Conservation (phyloP, 2,888 invertebrate species). For the Clusia tigrina region DNA sequence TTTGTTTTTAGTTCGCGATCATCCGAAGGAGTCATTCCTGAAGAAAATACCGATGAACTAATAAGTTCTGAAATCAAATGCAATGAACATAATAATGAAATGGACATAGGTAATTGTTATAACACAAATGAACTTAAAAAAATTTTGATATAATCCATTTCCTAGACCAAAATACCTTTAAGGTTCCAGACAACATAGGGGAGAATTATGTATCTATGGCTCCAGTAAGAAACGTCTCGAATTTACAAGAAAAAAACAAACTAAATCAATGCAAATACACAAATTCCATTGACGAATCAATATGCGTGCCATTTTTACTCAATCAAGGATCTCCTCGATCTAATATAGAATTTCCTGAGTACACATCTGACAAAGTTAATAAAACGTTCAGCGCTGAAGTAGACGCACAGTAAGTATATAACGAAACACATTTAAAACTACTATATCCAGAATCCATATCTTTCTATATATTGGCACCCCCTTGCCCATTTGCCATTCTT, state of each 20-base stretch:
- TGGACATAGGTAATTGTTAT: neutral
- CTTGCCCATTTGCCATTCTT: too few relatives aligned
- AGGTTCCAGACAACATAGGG: slow-evolving; percentile 34
- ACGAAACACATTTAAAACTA: too few relatives aligned
- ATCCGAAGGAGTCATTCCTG: slow-evolving; percentile 67
- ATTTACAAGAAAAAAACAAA: slow-evolving; percentile 30
- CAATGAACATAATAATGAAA: slow-evolving; percentile 17
- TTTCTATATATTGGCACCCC: too few relatives aligned
- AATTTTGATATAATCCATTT: neutral
- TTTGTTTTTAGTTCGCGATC: slow-evolving; percentile 42
- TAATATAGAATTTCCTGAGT: slow-evolving; percentile 44
- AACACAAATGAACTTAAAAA: neutral
- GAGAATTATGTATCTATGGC: slow-evolving; percentile 46
- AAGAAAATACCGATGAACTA: slow-evolving; percentile 70
- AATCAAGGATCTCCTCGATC: slow-evolving; percentile 12
- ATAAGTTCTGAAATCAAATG: slow-evolving; percentile 37
- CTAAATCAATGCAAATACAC: slow-evolving; percentile 20
- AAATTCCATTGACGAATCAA: slow-evolving; percentile 23
- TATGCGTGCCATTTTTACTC: slow-evolving; percentile 10
- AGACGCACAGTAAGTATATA: slow-evolving; percentile 43
- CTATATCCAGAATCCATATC: too few relatives aligned
- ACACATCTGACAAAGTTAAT: slow-evolving; percentile 38
- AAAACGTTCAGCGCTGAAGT: slow-evolving; percentile 35
- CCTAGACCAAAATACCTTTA: slow-evolving; percentile 13
- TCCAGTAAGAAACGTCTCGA: slow-evolving; percentile 39